phyloP scores from a whole-genome alignment of 2,113 vertebrate species.

The Aptenodytes patagonicus region DNA sequence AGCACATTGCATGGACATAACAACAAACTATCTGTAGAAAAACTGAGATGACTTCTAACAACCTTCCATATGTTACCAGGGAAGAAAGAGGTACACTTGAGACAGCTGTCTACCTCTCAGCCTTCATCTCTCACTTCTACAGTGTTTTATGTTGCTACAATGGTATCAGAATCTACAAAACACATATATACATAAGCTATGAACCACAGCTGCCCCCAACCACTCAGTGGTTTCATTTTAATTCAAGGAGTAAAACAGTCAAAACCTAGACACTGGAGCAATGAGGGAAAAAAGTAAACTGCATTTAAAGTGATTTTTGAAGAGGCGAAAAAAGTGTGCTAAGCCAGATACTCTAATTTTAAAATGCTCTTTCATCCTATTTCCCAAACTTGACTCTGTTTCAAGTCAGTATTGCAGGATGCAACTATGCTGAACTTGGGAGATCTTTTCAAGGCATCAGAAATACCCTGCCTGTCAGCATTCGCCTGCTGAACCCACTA shows the following conservation, averaged over 20 bases:
- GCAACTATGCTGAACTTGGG: not conserved
- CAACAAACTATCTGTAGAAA: not conserved
- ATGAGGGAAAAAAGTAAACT: not conserved
- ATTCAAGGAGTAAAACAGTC: not conserved
- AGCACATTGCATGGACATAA: not conserved
- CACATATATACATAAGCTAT: not conserved
- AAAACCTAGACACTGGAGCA: not conserved
- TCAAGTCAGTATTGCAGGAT: not conserved
- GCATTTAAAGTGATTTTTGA: not conserved
- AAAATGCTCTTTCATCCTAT: not conserved
- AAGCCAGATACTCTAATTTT: not conserved
- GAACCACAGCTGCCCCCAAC: not conserved
- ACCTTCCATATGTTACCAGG: not conserved
- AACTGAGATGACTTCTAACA: not conserved
- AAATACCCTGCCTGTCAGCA: not conserved
- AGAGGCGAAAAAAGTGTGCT: fast-evolving
- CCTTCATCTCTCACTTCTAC: not conserved
- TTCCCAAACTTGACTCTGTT: not conserved
- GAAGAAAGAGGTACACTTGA: not conserved
- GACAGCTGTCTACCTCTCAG: not conserved
- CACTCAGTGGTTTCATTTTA: not conserved
- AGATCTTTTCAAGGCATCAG: not conserved
- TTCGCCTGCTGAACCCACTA: not conserved
- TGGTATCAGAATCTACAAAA: not conserved
- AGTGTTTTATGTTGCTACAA: not conserved